These are phyloP conservation scores for Polymixis flavicincta DNA, from an alignment of 2,888 invertebrate genomes.

Conservation along the genomic window DNA sequence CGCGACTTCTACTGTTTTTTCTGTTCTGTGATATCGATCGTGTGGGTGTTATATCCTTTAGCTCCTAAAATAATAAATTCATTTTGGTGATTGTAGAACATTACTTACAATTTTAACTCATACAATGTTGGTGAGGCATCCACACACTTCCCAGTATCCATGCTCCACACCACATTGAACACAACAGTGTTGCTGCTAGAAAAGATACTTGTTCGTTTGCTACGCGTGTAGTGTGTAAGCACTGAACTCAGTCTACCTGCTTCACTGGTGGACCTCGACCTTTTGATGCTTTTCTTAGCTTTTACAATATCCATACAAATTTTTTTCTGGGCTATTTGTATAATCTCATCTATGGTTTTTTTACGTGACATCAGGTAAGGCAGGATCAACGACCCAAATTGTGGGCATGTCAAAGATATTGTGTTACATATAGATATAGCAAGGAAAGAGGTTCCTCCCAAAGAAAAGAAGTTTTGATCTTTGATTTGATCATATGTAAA, in stretches of 20 bases:
- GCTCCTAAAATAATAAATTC: neutral
- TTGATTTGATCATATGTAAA: slow-evolving; percentile 81
- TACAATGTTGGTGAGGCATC: slow-evolving; percentile 94
- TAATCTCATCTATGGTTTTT: slow-evolving; percentile 81
- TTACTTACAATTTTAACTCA: slow-evolving; percentile 84
- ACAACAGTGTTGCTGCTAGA: slow-evolving; percentile 65
- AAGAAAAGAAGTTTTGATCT: slow-evolving; percentile 88
- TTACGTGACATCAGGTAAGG: slow-evolving; percentile 88
- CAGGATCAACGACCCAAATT: slow-evolving; percentile 88
- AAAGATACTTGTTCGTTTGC: slow-evolving; percentile 62
- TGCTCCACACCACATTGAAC: slow-evolving; percentile 89
- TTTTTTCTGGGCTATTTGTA: slow-evolving; percentile 77
- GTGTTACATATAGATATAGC: slow-evolving; percentile 92
- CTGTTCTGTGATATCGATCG: fast-evolving
- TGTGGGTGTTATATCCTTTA: neutral
- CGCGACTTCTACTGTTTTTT: too few species aligned
- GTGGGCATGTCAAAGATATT: slow-evolving; percentile 84
- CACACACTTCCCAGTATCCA: slow-evolving; percentile 94
- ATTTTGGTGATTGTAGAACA: slow-evolving; percentile 7
- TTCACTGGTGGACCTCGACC: slow-evolving; percentile 62
- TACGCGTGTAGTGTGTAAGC: slow-evolving; percentile 21
- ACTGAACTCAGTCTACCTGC: slow-evolving; percentile 25
- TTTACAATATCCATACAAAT: slow-evolving; percentile 67
- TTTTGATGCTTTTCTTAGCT: slow-evolving; percentile 73
- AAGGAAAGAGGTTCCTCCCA: slow-evolving; percentile 93